A percentile compares a stretch with the other conserved stretches of the same genome.
Evolutionary conservation across 1,140 invertebrate species (phyloP).

Genomic region (Papilio polytes): DNA sequence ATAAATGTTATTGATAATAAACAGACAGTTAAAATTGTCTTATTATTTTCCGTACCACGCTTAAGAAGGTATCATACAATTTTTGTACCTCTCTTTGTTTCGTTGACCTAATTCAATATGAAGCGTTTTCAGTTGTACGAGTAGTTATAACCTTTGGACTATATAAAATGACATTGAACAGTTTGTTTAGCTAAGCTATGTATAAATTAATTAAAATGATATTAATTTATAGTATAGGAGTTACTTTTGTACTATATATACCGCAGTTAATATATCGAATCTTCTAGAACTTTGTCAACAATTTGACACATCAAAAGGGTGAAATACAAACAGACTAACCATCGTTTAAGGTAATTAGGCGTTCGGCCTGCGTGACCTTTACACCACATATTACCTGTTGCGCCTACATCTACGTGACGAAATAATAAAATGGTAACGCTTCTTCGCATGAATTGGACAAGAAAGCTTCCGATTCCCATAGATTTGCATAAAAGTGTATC

Average conservation of each 20-base stretch:
- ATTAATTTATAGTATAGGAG: no score
- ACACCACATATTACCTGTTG: not conserved
- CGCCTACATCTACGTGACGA: not conserved
- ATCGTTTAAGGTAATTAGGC: not conserved
- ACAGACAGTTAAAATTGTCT: slow-evolving; percentile 2
- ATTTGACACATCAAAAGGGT: not conserved
- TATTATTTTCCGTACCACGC: not conserved
- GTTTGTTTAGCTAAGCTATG: not conserved
- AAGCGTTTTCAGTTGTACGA: not conserved
- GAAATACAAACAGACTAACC: not conserved
- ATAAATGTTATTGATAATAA: slow-evolving; percentile 3
- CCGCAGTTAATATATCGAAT: no score
- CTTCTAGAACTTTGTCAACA: not conserved
- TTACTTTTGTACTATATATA: no score
- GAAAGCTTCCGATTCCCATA: not conserved
- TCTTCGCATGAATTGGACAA: not conserved
- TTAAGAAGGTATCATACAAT: not conserved
- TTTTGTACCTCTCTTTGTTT: slow-evolving; percentile 16
- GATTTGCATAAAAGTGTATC: no score
- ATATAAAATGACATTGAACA: not conserved
- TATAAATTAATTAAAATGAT: not conserved
- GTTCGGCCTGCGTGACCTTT: not conserved
- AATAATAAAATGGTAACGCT: not conserved
- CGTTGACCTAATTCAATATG: slow-evolving; percentile 19
- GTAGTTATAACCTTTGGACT: not conserved